These are phyloP conservation scores for Caenorhabditis becei DNA, from an alignment of 2,888 invertebrate genomes.

Conservation along the genomic window DNA sequence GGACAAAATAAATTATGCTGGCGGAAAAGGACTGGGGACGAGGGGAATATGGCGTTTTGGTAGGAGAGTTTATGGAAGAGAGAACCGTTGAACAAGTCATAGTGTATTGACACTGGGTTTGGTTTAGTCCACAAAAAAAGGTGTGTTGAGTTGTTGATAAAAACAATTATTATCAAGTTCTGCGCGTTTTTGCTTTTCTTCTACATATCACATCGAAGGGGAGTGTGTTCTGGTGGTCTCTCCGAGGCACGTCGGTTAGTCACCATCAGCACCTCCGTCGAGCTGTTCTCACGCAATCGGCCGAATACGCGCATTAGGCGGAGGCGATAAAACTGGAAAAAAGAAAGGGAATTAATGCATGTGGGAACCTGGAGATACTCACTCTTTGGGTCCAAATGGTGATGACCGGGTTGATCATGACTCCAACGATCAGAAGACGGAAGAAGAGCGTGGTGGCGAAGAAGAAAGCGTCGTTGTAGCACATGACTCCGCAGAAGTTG, in stretches of 20 bases:
- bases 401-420: slow-evolving; percentile 79
- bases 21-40: too few species aligned
- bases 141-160: background rate
- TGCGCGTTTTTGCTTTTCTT: background rate
- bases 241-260: slow-evolving; percentile 55
- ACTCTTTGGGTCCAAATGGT: slow-evolving; percentile 79
- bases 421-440: slow-evolving; percentile 78
- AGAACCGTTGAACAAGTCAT: slow-evolving; percentile 42
- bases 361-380: slow-evolving; percentile 37
- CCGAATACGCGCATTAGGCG: slow-evolving; percentile 49
- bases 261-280: slow-evolving; percentile 59
- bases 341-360: too few species aligned
- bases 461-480: slow-evolving; percentile 26
- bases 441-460: slow-evolving; percentile 70
- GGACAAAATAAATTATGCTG: slow-evolving; percentile 44
- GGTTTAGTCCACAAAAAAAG: too few species aligned
- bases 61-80: background rate
- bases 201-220: slow-evolving; percentile 56
- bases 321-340: slow-evolving; percentile 64
- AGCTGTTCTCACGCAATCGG: slow-evolving; percentile 53
- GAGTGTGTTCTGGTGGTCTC: slow-evolving; percentile 57
- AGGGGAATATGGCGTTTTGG: slow-evolving; percentile 25
- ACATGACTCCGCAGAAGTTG: slow-evolving; percentile 60
- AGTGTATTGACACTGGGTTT: slow-evolving; percentile 28
- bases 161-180: background rate